Evolutionary conservation across 2,797 vertebrate genomes (phyloP).

Genomic region (Lepus oiostolus): DNA sequence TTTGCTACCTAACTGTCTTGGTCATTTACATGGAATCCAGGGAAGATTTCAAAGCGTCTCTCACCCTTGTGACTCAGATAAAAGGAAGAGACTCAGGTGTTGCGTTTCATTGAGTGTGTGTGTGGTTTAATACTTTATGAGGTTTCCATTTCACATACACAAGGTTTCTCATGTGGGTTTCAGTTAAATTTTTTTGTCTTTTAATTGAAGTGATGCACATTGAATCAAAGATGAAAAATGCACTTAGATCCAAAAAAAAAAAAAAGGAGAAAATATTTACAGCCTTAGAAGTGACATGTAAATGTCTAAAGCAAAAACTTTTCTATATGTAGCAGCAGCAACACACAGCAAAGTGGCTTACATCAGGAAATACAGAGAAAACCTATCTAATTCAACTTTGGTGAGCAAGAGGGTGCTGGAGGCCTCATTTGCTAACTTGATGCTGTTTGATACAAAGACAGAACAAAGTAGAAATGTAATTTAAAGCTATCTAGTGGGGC

Average conservation of each 20-base stretch:
- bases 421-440: too few relatives aligned
- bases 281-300: background rate
- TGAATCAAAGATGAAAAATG: slow-evolving; percentile 64
- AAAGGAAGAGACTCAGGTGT: slow-evolving; percentile 71
- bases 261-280: slow-evolving; percentile 24
- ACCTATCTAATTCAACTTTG: too few relatives aligned
- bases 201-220: slow-evolving; percentile 66
- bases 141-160: slow-evolving; percentile 51
- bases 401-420: too few relatives aligned
- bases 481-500: too few relatives aligned
- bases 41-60: slow-evolving; percentile 74
- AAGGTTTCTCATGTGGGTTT: slow-evolving; percentile 14
- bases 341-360: background rate
- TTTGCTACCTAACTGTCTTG: slow-evolving; percentile 63
- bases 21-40: slow-evolving; percentile 71
- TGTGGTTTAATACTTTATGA: slow-evolving; percentile 64
- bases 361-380: background rate
- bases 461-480: too few relatives aligned
- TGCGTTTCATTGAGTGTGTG: slow-evolving; percentile 40
- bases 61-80: slow-evolving; percentile 62
- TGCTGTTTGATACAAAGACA: too few relatives aligned
- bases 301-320: slow-evolving; percentile 37
- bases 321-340: background rate
- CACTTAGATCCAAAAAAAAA: slow-evolving; percentile 59
- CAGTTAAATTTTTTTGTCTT: slow-evolving; percentile 51